Conservation (phyloP, 2,797 vertebrate species). For the Phalloptychus januarius region DNA sequence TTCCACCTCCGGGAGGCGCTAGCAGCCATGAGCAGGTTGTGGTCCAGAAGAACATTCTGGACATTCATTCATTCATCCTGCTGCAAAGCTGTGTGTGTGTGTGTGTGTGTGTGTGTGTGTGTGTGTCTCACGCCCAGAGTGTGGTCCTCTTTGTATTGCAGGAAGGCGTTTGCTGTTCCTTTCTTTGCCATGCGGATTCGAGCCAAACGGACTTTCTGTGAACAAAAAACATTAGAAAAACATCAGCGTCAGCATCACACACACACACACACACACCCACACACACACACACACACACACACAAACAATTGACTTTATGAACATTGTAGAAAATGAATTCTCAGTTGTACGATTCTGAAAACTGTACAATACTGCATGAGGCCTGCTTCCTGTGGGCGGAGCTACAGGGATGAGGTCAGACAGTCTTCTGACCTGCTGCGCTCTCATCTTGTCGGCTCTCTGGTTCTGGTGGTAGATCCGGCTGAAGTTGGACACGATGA, state of each 20-base stretch:
- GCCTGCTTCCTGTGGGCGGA: neutral
- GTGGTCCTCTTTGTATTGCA: constrained; percentile 88
- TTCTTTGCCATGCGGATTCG: constrained; percentile 92
- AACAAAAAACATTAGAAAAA: constrained; percentile 48
- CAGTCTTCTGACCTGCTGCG: constrained; percentile 63
- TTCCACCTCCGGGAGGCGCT: too few species aligned
- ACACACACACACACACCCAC: constrained; percentile 17
- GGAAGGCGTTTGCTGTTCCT: constrained; percentile 89
- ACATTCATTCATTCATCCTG: neutral
- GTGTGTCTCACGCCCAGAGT: constrained; percentile 72
- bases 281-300: neutral
- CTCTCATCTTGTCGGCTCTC: constrained; percentile 86
- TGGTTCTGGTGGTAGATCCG: constrained; percentile 95
- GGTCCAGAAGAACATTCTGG: too few species aligned
- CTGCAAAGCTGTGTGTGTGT: neutral
- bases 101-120: constrained; percentile 32
- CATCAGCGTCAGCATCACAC: constrained; percentile 28
- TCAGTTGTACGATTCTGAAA: too few species aligned
- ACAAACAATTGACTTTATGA: too few species aligned
- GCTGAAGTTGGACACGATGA: constrained; percentile 94
- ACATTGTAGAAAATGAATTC: too few species aligned
- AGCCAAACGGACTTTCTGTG: constrained; percentile 89
- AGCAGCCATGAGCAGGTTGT: too few species aligned
- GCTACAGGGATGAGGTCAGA: neutral
- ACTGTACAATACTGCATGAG: too few species aligned